Conservation (phyloP, 1,140 invertebrate species). For the Euura saliciscinereae region DNA sequence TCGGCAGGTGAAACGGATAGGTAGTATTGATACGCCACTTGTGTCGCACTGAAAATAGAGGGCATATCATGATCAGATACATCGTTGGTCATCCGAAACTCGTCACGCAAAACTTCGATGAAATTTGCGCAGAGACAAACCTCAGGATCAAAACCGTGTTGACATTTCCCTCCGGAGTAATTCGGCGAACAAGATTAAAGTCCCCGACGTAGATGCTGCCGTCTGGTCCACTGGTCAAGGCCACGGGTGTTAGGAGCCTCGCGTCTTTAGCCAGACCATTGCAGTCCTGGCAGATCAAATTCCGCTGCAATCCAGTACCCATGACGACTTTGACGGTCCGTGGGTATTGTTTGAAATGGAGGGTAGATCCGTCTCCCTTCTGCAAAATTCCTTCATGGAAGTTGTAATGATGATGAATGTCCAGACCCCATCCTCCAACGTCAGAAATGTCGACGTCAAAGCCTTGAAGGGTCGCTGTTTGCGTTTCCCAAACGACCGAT, state of each 20-base stretch:
- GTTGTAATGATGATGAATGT: constrained; percentile 98
- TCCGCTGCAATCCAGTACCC: constrained; percentile 88
- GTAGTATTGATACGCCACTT: constrained; percentile 95
- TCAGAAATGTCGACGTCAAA: constrained; percentile 97
- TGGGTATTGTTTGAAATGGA: constrained; percentile 93
- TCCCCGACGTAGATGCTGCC: constrained; percentile 97
- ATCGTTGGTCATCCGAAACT: constrained; percentile 12
- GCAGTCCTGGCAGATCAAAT: constrained; percentile 79
- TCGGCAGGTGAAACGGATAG: constrained; percentile 94
- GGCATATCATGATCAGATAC: neutral
- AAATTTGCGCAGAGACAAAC: constrained; percentile 58
- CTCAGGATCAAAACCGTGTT: constrained; percentile 92
- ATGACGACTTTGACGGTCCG: constrained; percentile 89
- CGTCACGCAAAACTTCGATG: constrained; percentile 9
- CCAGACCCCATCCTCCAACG: constrained; percentile 95
- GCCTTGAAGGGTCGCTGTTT: constrained; percentile 92
- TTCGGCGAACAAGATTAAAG: constrained; percentile 92
- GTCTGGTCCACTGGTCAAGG: constrained; percentile 91
- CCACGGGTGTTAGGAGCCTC: constrained; percentile 87
- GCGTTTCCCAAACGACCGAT: constrained; percentile 90
- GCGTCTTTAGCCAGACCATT: constrained; percentile 87
- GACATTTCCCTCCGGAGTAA: constrained; percentile 90
- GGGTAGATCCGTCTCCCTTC: constrained; percentile 92
- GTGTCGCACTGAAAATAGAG: constrained; percentile 75
- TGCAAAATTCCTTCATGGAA: constrained; percentile 96